Evolutionary conservation across 2,113 vertebrate genomes (phyloP).

Genomic region (Leptocoma aspasia): DNA sequence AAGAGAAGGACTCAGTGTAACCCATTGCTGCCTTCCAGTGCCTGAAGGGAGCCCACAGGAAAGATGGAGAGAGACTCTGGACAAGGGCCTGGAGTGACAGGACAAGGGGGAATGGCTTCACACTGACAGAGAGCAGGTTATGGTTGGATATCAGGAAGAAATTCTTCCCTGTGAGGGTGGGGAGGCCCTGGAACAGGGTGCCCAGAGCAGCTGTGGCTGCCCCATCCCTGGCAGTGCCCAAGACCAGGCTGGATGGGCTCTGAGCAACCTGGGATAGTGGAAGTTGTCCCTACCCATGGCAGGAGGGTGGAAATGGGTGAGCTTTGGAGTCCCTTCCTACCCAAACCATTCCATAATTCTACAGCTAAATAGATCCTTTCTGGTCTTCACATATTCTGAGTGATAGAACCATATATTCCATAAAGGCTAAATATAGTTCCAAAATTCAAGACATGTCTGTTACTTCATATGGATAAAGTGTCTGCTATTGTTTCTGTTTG

Average conservation of each 20-base stretch:
- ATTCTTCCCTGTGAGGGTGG: accelerated
- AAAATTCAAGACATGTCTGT: not conserved
- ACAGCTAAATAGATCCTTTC: not conserved
- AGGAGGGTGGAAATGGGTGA: not conserved
- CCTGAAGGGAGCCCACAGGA: not conserved
- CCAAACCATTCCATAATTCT: not conserved
- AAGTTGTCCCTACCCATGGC: not conserved
- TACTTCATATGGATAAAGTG: not conserved
- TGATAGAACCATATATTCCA: not conserved
- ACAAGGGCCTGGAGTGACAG: not conserved
- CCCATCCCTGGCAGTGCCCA: not conserved
- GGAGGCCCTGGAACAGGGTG: not conserved
- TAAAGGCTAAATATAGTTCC: not conserved
- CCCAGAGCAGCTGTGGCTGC: not conserved
- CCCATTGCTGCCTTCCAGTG: not conserved
- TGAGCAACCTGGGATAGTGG: not conserved
- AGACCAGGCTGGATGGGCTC: accelerated
- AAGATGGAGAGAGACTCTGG: not conserved
- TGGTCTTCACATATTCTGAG: not conserved
- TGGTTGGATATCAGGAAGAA: accelerated
- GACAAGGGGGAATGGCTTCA: not conserved
- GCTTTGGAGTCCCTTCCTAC: not conserved
- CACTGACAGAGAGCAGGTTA: accelerated
- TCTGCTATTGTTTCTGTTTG: not conserved
- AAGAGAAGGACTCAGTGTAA: not conserved